Percentiles rank a stretch among this genome's conserved stretches.
Evolutionary conservation across 2,797 vertebrate genomes (phyloP).

Genomic region (Simalia tracyae): DNA sequence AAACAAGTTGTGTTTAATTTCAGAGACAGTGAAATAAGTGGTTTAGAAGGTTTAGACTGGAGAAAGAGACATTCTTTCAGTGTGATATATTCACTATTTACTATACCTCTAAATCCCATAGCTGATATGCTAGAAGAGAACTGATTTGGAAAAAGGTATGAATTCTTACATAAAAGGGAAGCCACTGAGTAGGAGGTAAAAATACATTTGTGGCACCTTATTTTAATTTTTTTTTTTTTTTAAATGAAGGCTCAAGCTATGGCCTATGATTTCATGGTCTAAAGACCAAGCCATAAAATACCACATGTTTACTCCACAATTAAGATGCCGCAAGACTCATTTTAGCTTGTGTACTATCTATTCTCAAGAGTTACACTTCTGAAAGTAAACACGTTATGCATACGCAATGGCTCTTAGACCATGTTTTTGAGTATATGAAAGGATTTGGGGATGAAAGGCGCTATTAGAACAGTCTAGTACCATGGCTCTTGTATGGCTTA

Average conservation of each 20-base stretch:
- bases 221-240: background rate
- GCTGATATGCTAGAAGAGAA: background rate
- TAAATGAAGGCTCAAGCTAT: background rate
- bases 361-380: background rate
- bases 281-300: background rate
- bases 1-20: slow-evolving; percentile 10
- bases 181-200: background rate
- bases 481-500: background rate
- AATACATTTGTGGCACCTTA: background rate
- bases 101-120: background rate
- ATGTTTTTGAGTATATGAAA: background rate
- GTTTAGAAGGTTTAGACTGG: slow-evolving; percentile 2
- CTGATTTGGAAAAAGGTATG: background rate
- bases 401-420: background rate
- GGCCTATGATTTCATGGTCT: background rate
- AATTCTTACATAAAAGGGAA: background rate
- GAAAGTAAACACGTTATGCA: background rate
- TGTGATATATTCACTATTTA: slow-evolving; percentile 8
- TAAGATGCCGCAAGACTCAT: background rate
- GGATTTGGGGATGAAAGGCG: background rate
- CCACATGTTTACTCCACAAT: background rate
- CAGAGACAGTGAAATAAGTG: background rate
- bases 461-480: background rate
- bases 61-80: slow-evolving; percentile 4
- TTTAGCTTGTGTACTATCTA: background rate